These are phyloP conservation scores for Drosophila paracracens DNA, from an alignment of 2,888 invertebrate species.

Conservation along the genomic window DNA sequence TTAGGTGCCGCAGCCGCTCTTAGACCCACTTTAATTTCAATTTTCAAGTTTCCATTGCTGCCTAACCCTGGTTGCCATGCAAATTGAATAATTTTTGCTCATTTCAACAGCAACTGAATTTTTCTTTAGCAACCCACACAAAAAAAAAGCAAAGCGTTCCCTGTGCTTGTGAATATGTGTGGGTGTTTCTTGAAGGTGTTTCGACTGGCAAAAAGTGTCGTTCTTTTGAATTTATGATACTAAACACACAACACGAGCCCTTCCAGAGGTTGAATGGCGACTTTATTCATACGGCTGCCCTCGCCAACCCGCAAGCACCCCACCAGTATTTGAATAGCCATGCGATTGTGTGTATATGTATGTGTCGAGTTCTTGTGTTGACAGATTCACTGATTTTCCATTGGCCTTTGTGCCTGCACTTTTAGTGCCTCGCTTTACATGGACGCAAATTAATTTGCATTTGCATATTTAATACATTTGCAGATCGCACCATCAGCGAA, in stretches of 20 bases:
- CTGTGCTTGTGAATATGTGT: slow-evolving; percentile 4
- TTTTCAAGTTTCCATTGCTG: slow-evolving; percentile 60
- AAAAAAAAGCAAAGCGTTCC: neutral
- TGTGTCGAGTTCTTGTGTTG: slow-evolving; percentile 10
- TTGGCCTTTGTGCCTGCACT: slow-evolving; percentile 47
- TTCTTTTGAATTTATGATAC: slow-evolving; percentile 69
- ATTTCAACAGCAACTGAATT: slow-evolving; percentile 47
- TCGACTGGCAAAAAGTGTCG: slow-evolving; percentile 51
- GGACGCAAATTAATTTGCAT: slow-evolving; percentile 13
- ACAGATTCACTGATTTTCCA: slow-evolving; percentile 3
- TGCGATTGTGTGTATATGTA: slow-evolving; percentile 27
- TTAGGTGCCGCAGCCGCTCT: slow-evolving; percentile 40
- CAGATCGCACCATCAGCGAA: slow-evolving; percentile 83
- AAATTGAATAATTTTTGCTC: slow-evolving; percentile 69
- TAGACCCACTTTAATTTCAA: slow-evolving; percentile 68
- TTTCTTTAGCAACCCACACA: slow-evolving; percentile 40
- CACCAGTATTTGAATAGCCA: slow-evolving; percentile 41
- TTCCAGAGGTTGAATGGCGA: slow-evolving; percentile 41
- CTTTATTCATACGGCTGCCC: slow-evolving; percentile 62
- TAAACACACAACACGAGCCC: slow-evolving; percentile 51
- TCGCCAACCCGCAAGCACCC: neutral
- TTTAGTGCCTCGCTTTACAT: slow-evolving; percentile 46
- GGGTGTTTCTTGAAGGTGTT: slow-evolving; percentile 40
- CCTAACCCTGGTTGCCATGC: slow-evolving; percentile 61
- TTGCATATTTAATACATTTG: slow-evolving; percentile 53